phyloP scores from a whole-genome alignment of 2,888 invertebrate species.

The Diplazon laetatorius region DNA sequence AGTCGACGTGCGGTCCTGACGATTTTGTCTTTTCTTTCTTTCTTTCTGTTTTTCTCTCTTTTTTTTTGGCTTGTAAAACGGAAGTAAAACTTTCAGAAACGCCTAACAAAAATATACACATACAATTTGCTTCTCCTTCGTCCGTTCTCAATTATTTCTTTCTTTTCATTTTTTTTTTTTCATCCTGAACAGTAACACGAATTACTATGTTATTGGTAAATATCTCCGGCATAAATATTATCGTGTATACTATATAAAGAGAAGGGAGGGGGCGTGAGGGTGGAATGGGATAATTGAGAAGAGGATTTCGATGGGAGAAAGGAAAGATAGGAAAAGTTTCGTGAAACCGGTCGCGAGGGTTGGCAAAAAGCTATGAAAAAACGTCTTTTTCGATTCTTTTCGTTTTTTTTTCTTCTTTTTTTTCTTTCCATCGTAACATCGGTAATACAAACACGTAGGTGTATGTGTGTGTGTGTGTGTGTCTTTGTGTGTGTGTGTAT shows the following conservation, averaged over 20 bases:
- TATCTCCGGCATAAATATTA: constrained; percentile 70
- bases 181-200: constrained; percentile 69
- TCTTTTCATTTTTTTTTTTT: neutral
- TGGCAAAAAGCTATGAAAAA: constrained; percentile 1
- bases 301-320: constrained; percentile 40
- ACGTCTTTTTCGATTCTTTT: neutral
- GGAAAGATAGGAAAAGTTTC: constrained; percentile 4
- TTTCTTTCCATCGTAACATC: constrained; percentile 40
- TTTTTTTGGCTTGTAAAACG: constrained; percentile 3
- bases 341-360: constrained; percentile 25
- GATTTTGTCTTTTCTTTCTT: constrained; percentile 1
- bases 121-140: constrained; percentile 66
- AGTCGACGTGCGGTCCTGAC: constrained; percentile 53
- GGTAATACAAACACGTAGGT: constrained; percentile 33
- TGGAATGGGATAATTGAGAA: constrained; percentile 48
- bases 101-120: constrained; percentile 69
- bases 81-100: constrained; percentile 50
- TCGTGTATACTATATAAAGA: constrained; percentile 68
- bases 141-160: constrained; percentile 51
- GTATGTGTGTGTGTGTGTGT: too few relatives aligned
- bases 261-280: constrained; percentile 54
- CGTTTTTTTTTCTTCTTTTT: too few relatives aligned
- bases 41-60: too few relatives aligned
- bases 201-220: constrained; percentile 71
- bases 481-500: too few relatives aligned